phyloP scores from a whole-genome alignment of 1,140 invertebrate species.

The Drosophila bocqueti region DNA sequence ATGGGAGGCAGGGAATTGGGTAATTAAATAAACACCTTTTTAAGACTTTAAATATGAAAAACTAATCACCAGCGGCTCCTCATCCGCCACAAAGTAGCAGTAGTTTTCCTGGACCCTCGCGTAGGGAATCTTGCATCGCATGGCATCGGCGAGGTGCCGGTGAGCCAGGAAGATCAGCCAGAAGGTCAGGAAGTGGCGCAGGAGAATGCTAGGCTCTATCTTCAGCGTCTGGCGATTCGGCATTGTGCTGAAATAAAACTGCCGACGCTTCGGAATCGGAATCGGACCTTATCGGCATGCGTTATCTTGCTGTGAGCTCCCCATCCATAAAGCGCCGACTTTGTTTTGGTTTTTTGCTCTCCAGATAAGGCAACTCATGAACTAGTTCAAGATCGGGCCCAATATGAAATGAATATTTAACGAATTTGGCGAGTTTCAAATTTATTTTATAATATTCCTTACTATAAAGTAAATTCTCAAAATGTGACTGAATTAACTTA shows the following conservation, averaged over 20 bases:
- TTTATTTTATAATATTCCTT: not conserved
- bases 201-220: not conserved
- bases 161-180: constrained; percentile 14
- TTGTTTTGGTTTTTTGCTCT: constrained; percentile 30
- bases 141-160: not conserved
- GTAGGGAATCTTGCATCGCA: constrained; percentile 64
- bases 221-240: constrained; percentile 34
- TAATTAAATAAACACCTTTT: not conserved
- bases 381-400: constrained; percentile 30
- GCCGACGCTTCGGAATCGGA: constrained; percentile 1
- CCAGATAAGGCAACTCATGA: constrained; percentile 29
- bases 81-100: constrained; percentile 62
- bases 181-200: constrained; percentile 3
- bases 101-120: constrained; percentile 63
- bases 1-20: too few relatives aligned
- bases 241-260: constrained; percentile 48
- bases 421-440: not conserved
- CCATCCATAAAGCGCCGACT: constrained; percentile 5
- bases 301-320: constrained; percentile 18
- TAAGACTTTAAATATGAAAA: too few relatives aligned
- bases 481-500: too few relatives aligned
- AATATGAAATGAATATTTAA: not conserved
- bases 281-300: constrained; percentile 29
- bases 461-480: too few relatives aligned
- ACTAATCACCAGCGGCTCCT: constrained; percentile 35